Conservation (phyloP, 2,888 invertebrate genomes). For the Eristalis pertinax region DNA sequence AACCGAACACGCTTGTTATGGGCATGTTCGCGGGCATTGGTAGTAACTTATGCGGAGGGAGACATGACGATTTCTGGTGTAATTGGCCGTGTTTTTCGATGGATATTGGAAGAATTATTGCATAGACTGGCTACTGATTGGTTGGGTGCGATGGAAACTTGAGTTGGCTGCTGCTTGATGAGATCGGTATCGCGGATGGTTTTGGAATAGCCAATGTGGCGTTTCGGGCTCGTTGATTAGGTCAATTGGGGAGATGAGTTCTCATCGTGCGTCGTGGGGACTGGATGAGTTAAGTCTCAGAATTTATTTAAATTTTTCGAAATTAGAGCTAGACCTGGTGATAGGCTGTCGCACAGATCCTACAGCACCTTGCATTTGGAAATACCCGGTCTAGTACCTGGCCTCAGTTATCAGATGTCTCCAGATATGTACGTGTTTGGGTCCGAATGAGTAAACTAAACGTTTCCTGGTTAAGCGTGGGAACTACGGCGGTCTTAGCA, state of each 20-base stretch:
- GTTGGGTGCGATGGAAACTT: background rate
- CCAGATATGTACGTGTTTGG: no score
- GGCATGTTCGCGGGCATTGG: conserved; percentile 13
- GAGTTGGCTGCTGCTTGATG: background rate
- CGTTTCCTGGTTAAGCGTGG: no score
- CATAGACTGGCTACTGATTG: conserved; percentile 48
- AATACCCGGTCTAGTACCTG: no score
- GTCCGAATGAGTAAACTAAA: no score
- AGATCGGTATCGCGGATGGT: background rate
- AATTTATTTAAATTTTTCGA: no score
- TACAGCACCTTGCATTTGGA: no score
- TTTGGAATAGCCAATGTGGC: background rate
- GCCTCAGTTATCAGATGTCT: no score
- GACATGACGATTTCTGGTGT: conserved; percentile 26
- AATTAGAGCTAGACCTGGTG: no score
- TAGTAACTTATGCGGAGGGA: conserved; percentile 33
- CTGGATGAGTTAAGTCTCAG: no score
- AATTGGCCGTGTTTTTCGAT: conserved; percentile 21
- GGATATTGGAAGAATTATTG: conserved; percentile 37
- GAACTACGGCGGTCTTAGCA: no score
- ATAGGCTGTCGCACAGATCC: no score
- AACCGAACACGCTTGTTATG: background rate
- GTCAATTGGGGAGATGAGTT: background rate
- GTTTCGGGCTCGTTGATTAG: background rate
- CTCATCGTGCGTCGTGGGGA: background rate